These are phyloP conservation scores for Scaptomyza hsui DNA, from an alignment of 1,140 invertebrate genomes.

Conservation along the genomic window DNA sequence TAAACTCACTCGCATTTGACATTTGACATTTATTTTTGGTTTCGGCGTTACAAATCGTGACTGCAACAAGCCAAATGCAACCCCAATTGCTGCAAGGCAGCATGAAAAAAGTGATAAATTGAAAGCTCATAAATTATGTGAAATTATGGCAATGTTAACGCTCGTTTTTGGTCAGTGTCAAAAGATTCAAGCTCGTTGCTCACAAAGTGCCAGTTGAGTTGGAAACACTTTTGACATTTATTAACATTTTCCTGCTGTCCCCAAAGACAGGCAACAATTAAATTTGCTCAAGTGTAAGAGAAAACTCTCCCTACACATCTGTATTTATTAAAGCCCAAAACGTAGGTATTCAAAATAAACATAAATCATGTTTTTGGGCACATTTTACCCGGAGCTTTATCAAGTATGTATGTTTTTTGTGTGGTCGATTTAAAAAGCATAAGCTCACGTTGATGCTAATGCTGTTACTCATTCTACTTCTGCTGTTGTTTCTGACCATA, in stretches of 20 bases:
- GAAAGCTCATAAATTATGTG: slow-evolving; percentile 80
- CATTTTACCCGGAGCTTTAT: slow-evolving; percentile 1
- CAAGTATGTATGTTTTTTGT: neutral
- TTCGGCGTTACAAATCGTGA: slow-evolving; percentile 30
- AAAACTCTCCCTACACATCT: neutral
- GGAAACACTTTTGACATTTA: slow-evolving; percentile 77
- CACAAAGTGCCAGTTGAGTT: slow-evolving; percentile 64
- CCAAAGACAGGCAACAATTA: slow-evolving; percentile 51
- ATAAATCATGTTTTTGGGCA: slow-evolving; percentile 64
- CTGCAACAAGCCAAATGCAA: slow-evolving; percentile 14
- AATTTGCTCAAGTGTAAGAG: slow-evolving; percentile 40
- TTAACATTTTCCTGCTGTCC: slow-evolving; percentile 58
- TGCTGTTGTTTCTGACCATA: slow-evolving; percentile 44
- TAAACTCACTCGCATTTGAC: slow-evolving; percentile 45
- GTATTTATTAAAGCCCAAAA: slow-evolving; percentile 55
- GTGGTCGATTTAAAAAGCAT: slow-evolving; percentile 36
- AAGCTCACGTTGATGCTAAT: slow-evolving; percentile 24
- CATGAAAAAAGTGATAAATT: slow-evolving; percentile 59
- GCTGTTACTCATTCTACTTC: slow-evolving; percentile 20
- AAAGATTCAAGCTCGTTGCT: slow-evolving; percentile 59
- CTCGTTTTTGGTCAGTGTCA: slow-evolving; percentile 47
- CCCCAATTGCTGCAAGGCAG: neutral
- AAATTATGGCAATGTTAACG: slow-evolving; percentile 58
- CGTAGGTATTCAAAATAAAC: slow-evolving; percentile 55
- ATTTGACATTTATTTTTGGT: slow-evolving; percentile 60